These are phyloP conservation scores for Astreopora myriophthalma DNA, from an alignment of 64 coral and sea anemone species.

Conservation along the genomic window DNA sequence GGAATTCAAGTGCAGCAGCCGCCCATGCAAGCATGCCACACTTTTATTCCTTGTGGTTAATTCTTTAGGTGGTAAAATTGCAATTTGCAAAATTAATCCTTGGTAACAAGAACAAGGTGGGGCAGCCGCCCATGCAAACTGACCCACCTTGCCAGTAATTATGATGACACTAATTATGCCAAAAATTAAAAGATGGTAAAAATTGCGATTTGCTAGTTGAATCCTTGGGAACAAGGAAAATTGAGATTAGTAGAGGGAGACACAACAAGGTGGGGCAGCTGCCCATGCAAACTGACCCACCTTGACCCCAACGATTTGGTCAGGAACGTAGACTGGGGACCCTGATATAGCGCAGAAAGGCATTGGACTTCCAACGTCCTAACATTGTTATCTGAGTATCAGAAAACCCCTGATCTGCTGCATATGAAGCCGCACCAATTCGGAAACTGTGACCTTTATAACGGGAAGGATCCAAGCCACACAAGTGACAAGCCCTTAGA, in stretches of 20 bases:
- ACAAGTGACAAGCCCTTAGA: background rate
- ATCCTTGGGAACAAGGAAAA: slow-evolving; percentile 12
- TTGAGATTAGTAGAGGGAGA: too few species aligned
- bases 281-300: background rate
- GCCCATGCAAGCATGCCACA: background rate
- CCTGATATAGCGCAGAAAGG: slow-evolving; percentile 53
- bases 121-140: background rate
- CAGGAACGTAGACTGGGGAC: slow-evolving; percentile 7
- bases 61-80: background rate
- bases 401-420: slow-evolving; percentile 41
- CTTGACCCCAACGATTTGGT: background rate
- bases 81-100: background rate
- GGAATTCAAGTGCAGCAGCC: too few species aligned
- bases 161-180: background rate
- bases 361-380: slow-evolving; percentile 63
- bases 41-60: too few species aligned
- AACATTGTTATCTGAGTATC: slow-evolving; percentile 17
- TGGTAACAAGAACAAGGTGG: slow-evolving; percentile 2
- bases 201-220: background rate
- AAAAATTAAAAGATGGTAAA: too few species aligned
- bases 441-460: slow-evolving; percentile 59
- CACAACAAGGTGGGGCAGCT: slow-evolving; percentile 2
- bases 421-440: slow-evolving; percentile 45
- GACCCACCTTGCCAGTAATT: background rate
- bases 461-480: slow-evolving; percentile 36